These are phyloP conservation scores for Catocala sponsa DNA, from an alignment of 2,888 invertebrate genomes.

Conservation along the genomic window DNA sequence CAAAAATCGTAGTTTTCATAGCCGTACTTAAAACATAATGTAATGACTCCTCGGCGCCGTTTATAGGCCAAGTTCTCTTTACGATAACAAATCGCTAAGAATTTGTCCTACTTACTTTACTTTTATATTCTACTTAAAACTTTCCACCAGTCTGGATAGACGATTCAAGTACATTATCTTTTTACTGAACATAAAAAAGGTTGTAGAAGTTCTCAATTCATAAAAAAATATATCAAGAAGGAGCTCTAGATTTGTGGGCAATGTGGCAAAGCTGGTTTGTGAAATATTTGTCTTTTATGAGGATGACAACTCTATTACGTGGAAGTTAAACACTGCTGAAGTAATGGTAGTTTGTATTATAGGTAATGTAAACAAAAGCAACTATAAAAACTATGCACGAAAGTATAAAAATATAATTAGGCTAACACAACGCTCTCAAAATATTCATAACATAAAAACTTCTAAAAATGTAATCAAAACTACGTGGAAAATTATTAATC, in stretches of 20 bases:
- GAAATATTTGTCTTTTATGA: no score
- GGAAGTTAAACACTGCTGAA: no score
- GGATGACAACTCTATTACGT: no score
- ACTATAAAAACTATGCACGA: not conserved
- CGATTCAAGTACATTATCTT: slow-evolving; percentile 42
- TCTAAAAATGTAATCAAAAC: not conserved
- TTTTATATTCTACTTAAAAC: slow-evolving; percentile 52
- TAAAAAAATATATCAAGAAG: slow-evolving; percentile 19
- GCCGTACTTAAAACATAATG: slow-evolving; percentile 45
- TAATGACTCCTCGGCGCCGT: slow-evolving; percentile 59
- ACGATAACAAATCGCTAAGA: slow-evolving; percentile 62
- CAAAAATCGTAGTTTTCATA: slow-evolving; percentile 14
- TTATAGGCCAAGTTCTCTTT: slow-evolving; percentile 61
- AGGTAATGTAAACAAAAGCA: no score
- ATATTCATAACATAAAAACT: not conserved
- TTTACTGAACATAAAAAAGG: slow-evolving; percentile 44
- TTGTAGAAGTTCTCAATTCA: slow-evolving; percentile 25
- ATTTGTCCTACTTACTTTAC: slow-evolving; percentile 48
- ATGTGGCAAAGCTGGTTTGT: not conserved
- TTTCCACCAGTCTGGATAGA: slow-evolving; percentile 39
- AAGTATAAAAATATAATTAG: slow-evolving; percentile 1
- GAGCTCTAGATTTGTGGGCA: not conserved
- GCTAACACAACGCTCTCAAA: slow-evolving; percentile 3
- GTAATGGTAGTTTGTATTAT: no score
- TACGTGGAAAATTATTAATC: slow-evolving; percentile 1